phyloP scores from a whole-genome alignment of 2,797 vertebrate species.

The Chromobotia macracanthus region DNA sequence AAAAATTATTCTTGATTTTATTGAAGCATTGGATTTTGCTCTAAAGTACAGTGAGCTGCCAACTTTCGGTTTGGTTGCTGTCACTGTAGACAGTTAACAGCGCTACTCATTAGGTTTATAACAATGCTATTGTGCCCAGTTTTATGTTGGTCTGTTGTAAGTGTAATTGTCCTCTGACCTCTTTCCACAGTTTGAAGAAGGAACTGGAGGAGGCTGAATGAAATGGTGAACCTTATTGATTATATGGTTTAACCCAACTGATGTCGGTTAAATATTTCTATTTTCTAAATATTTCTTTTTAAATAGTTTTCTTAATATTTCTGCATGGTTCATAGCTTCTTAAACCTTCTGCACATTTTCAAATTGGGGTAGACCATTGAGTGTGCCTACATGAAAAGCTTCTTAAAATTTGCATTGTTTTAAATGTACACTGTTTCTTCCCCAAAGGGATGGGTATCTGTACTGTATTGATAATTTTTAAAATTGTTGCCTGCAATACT shows the following conservation, averaged over 20 bases:
- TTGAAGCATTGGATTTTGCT: no score
- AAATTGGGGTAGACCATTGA: constrained; percentile 8
- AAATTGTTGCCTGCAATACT: neutral
- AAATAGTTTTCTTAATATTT: no score
- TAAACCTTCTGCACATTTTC: constrained; percentile 28
- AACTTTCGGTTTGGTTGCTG: no score
- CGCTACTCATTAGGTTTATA: neutral
- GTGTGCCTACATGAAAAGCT: constrained; percentile 37
- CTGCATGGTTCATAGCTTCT: neutral
- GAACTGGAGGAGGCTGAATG: constrained; percentile 80
- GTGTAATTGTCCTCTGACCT: constrained; percentile 2
- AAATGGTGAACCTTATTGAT: neutral
- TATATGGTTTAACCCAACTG: no score
- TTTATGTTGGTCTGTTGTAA: neutral
- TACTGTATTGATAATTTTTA: constrained; percentile 32
- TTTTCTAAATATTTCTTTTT: no score
- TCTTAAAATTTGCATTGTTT: constrained; percentile 76
- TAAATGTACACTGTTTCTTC: constrained; percentile 72
- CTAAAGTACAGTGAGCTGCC: no score
- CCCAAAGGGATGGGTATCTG: neutral
- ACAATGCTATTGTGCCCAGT: neutral
- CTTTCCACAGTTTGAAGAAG: constrained; percentile 85
- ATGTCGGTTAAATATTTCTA: no score
- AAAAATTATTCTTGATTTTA: no score
- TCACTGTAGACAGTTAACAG: neutral